These are phyloP conservation scores for Artibeus lituratus DNA, from an alignment of 2,797 vertebrate species.

Conservation along the genomic window DNA sequence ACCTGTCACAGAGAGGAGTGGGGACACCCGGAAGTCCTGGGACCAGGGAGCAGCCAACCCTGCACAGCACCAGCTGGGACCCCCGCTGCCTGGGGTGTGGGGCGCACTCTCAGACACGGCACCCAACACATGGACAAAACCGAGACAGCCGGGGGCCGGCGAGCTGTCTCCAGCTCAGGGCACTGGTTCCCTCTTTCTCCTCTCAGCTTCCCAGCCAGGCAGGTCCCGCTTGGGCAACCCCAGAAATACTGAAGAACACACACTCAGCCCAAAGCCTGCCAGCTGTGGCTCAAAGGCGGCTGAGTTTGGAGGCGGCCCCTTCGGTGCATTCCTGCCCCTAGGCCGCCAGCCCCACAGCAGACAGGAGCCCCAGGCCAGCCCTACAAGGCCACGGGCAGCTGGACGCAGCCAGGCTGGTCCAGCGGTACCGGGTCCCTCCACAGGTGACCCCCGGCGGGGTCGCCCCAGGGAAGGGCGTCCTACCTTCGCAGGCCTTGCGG, in stretches of 20 bases:
- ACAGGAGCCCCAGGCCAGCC: not conserved
- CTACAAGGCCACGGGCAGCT: not conserved
- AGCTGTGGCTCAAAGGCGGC: rapidly evolving
- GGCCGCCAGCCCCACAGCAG: rapidly evolving
- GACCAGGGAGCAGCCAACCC: rapidly evolving
- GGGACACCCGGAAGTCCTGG: too few species aligned
- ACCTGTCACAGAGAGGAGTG: rapidly evolving
- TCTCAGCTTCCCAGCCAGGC: rapidly evolving
- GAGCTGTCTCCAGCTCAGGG: not conserved
- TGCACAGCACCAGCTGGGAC: rapidly evolving
- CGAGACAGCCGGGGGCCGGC: rapidly evolving
- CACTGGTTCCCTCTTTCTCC: rapidly evolving
- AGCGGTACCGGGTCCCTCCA: not conserved
- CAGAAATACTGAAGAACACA: too few species aligned
- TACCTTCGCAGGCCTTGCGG: constrained; percentile 89
- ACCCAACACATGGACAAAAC: rapidly evolving
- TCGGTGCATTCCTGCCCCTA: rapidly evolving
- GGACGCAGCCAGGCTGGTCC: not conserved
- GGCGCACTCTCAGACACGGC: rapidly evolving
- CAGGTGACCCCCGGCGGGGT: rapidly evolving
- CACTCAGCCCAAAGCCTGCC: rapidly evolving
- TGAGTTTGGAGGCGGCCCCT: rapidly evolving
- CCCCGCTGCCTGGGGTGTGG: rapidly evolving
- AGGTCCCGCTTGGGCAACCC: rapidly evolving
- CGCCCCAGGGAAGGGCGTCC: rapidly evolving